Percentiles rank a stretch among this genome's conserved stretches.
These are phyloP conservation scores for Carapus acus DNA, from an alignment of 2,797 vertebrate species.

Conservation along the genomic window DNA sequence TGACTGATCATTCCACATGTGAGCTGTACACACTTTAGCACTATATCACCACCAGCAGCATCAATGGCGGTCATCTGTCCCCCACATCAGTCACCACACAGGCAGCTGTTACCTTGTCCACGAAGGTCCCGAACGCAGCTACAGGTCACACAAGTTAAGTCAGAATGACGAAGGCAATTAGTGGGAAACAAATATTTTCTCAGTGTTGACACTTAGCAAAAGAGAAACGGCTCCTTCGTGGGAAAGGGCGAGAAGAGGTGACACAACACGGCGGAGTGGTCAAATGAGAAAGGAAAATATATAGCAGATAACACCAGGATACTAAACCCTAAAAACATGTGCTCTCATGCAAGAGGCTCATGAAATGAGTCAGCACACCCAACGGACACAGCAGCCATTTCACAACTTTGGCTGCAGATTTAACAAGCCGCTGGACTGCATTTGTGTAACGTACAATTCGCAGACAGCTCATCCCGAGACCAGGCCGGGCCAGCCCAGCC, in stretches of 20 bases:
- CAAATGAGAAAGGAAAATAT: conserved; percentile 3
- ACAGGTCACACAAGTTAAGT: conserved; percentile 24
- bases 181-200: conserved; percentile 11
- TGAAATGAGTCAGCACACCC: no score
- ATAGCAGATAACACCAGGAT: no score
- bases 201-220: conserved; percentile 27
- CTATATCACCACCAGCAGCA: conserved; percentile 16
- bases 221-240: conserved; percentile 3
- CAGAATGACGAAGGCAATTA: conserved; percentile 2
- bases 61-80: conserved; percentile 1
- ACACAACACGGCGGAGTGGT: not conserved
- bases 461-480: not conserved
- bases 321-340: no score
- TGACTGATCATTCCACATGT: conserved; percentile 33
- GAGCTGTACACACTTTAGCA: conserved; percentile 2
- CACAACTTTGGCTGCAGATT: no score
- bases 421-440: no score
- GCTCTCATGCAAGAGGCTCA: no score
- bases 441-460: not conserved
- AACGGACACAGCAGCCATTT: no score
- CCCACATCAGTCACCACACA: conserved; percentile 23
- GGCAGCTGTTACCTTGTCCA: conserved; percentile 1
- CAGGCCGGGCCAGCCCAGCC: not conserved
- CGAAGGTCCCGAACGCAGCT: conserved; percentile 9
- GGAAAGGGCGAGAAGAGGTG: not conserved